Conservation (phyloP, 2,888 invertebrate genomes). For the Bellardia pandia region DNA sequence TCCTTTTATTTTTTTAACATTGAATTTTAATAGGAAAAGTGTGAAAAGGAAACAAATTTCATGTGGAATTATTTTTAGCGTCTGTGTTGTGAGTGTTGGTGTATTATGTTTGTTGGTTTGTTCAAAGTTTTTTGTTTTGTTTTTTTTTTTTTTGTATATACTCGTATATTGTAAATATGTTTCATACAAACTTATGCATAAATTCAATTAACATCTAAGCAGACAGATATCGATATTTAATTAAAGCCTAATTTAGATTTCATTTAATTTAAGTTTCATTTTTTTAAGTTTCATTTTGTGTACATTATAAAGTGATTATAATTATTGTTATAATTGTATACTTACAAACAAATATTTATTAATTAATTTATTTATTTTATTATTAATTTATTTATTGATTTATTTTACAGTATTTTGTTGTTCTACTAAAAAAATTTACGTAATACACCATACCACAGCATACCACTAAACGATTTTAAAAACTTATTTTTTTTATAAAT, state of each 20-base stretch:
- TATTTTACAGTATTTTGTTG: conserved; percentile 51
- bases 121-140: neutral
- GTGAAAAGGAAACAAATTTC: too few relatives aligned
- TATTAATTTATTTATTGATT: conserved; percentile 36
- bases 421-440: conserved; percentile 56
- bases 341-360: conserved; percentile 53
- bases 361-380: conserved; percentile 16
- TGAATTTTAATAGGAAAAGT: too few relatives aligned
- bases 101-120: neutral
- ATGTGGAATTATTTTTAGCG: too few relatives aligned
- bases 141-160: neutral
- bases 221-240: conserved; percentile 54
- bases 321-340: conserved; percentile 54
- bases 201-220: conserved; percentile 68
- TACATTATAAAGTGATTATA: conserved; percentile 56
- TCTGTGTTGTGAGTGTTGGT: neutral
- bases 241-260: conserved; percentile 51
- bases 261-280: neutral
- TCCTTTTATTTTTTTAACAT: too few relatives aligned
- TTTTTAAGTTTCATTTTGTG: conserved; percentile 32
- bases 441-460: conserved; percentile 71
- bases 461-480: conserved; percentile 63
- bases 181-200: conserved; percentile 70
- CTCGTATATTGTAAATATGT: neutral
- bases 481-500: neutral